Evolutionary conservation across 64 coral and sea anemone genomes (phyloP), one percentile per base, ranked within the genome.

Genomic region (Porites australiensis): DNA sequence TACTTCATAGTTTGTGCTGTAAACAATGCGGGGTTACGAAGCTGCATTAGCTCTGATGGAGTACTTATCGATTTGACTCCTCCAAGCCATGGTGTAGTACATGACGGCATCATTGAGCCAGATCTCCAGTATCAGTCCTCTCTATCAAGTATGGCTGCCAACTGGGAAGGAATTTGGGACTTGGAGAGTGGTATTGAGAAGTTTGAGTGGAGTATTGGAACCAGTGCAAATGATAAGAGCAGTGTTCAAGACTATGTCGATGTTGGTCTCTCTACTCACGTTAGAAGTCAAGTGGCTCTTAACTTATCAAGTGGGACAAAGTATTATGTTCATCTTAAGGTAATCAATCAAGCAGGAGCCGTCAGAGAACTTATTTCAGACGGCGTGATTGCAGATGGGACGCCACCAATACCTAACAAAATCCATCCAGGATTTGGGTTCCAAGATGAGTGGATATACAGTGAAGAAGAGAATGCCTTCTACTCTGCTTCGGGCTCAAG

Each of bases 161-260:
- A 95, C 61, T 96, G 95, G 95, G 95, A 93, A 75, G 88, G 92
- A 27, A 80, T 96, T 19, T 93, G 88, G 80, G 95, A 96, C 49
- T 49, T 90, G 44, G 92, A 96, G 64, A 96, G 95, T 67, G 83
- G 81, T 79, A 64, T 96, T 27, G 74, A 49, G 6, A 87, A 93
- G 27, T 96, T 93, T 74, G 91, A 96, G 49, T 96, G 91, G 79
- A 79, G 90, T 70, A 89, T 96, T 71, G 91, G 95, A 1, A 82
- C 90, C 9, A 93, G 79, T 68, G 54, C 44, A 18, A 70, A 4
- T 23, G 70, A 86, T 59, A 90, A 89, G 52, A 82, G 58, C 69
- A 79, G 79, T 44, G 63, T 96, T 64, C 93, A 90, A 68, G 44
- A 78, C 2, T 93, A 72, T 47, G 84, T n/a, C 6, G 45, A 90